A percentile compares a stretch with the other conserved stretches of the same genome.
These are phyloP conservation scores for Epinephelus lanceolatus DNA, from an alignment of 2,113 vertebrate species.

Conservation along the genomic window DNA sequence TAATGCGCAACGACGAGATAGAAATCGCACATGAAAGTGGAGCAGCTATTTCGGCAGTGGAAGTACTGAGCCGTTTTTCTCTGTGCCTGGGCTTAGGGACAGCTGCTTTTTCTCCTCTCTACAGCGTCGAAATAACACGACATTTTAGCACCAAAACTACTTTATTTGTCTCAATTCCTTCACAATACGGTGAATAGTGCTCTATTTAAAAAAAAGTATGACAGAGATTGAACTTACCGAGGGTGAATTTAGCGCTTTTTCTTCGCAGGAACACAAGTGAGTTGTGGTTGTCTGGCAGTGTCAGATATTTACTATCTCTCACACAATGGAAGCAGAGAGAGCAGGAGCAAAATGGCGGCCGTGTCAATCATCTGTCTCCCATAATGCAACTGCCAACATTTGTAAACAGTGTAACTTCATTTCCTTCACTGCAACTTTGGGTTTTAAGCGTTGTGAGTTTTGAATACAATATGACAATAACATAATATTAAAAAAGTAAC, in stretches of 20 bases:
- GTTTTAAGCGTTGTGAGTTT: too few relatives aligned
- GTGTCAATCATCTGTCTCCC: constrained; percentile 85
- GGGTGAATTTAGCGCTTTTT: constrained; percentile 67
- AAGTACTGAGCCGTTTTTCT: constrained; percentile 73
- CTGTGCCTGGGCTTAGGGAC: constrained; percentile 49
- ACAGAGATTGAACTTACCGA: constrained; percentile 72
- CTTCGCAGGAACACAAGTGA: constrained; percentile 67
- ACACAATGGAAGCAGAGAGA: constrained; percentile 85
- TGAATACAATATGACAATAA: not conserved
- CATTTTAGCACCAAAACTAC: constrained; percentile 60
- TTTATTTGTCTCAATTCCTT: constrained; percentile 34
- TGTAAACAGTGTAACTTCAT: constrained; percentile 68
- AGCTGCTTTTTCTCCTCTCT: constrained; percentile 63
- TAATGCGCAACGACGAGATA: constrained; percentile 51
- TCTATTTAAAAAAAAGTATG: not conserved
- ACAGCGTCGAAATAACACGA: constrained; percentile 69
- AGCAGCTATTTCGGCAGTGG: constrained; percentile 66
- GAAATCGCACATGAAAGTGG: constrained; percentile 69
- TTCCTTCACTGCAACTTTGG: not conserved
- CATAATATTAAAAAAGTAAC: too few relatives aligned
- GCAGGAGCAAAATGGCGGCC: constrained; percentile 86
- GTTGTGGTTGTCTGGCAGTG: constrained; percentile 81
- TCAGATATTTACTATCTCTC: constrained; percentile 87
- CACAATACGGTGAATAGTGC: constrained; percentile 33
- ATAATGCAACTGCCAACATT: constrained; percentile 78